Conservation (phyloP, 92 coral and sea anemone genomes). For the Palythoa grandiflora region DNA sequence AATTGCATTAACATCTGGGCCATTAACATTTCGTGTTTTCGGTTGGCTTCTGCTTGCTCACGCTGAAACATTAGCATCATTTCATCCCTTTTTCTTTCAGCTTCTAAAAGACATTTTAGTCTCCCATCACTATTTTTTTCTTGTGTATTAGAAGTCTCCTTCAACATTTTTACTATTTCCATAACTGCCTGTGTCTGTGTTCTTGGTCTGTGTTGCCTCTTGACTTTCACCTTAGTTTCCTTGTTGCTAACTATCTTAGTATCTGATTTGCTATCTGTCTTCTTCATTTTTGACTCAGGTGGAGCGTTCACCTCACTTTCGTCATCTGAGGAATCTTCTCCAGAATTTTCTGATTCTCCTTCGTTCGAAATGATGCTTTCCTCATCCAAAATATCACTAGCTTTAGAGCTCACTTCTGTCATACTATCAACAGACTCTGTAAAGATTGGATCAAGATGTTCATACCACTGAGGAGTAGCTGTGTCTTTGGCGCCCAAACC, state of each 20-base stretch:
- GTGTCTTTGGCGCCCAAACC: slow-evolving; percentile 33
- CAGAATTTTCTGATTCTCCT: neutral
- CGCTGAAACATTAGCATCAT: slow-evolving; percentile 42
- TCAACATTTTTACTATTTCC: slow-evolving; percentile 30
- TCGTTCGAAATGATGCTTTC: slow-evolving; percentile 29
- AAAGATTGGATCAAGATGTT: slow-evolving; percentile 22
- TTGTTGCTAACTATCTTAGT: slow-evolving; percentile 2
- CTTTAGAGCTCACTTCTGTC: neutral
- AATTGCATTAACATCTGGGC: slow-evolving; percentile 53
- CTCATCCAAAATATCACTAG: slow-evolving; percentile 22
- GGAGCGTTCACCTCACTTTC: slow-evolving; percentile 7
- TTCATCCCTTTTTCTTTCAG: slow-evolving; percentile 55
- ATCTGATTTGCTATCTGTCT: slow-evolving; percentile 16
- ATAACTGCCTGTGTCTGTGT: slow-evolving; percentile 23
- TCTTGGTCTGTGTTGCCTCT: neutral
- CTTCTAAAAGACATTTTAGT: slow-evolving; percentile 26
- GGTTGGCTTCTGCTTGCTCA: slow-evolving; percentile 46
- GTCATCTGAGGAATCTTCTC: neutral
- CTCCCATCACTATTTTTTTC: slow-evolving; percentile 32
- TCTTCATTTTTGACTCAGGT: slow-evolving; percentile 21
- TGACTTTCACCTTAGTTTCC: slow-evolving; percentile 20
- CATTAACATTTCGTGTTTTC: slow-evolving; percentile 52
- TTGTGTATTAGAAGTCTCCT: slow-evolving; percentile 7
- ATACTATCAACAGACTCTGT: slow-evolving; percentile 12
- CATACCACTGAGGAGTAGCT: slow-evolving; percentile 5